A percentile compares a stretch with the other conserved stretches of the same genome.
Conservation (phyloP, 2,113 vertebrate species). For the Callaeas wilsoni region DNA sequence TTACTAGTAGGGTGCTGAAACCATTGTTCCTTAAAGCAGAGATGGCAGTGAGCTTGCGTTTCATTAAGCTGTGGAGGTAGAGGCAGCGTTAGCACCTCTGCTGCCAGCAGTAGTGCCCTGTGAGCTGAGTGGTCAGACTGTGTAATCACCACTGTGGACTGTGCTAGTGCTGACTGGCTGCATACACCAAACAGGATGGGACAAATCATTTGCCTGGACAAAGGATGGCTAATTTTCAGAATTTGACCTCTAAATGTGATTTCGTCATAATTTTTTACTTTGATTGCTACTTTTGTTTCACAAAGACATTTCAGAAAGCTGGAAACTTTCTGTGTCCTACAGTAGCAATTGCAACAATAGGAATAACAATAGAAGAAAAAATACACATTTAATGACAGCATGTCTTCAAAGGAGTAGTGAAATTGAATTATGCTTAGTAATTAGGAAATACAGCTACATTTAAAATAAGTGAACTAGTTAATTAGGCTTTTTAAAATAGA, state of each 20-base stretch:
- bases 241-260: neutral
- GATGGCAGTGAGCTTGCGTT: neutral
- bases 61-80: neutral
- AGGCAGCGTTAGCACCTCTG: neutral
- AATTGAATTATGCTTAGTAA: neutral
- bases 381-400: neutral
- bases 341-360: neutral
- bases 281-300: neutral
- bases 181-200: constrained; percentile 19
- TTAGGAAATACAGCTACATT: constrained; percentile 1
- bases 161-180: neutral
- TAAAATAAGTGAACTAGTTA: neutral
- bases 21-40: neutral
- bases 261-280: neutral
- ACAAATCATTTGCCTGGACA: neutral
- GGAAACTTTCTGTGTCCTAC: neutral
- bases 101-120: neutral
- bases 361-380: neutral
- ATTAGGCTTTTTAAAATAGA: constrained; percentile 11
- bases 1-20: neutral
- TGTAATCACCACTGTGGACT: neutral
- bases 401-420: neutral
- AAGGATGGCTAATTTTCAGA: neutral
- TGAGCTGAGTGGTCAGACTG: constrained; percentile 10
- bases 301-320: neutral